Percentiles rank a stretch among this genome's conserved stretches.
phyloP scores from a whole-genome alignment of 2,113 vertebrate species.

The Podiceps cristatus region DNA sequence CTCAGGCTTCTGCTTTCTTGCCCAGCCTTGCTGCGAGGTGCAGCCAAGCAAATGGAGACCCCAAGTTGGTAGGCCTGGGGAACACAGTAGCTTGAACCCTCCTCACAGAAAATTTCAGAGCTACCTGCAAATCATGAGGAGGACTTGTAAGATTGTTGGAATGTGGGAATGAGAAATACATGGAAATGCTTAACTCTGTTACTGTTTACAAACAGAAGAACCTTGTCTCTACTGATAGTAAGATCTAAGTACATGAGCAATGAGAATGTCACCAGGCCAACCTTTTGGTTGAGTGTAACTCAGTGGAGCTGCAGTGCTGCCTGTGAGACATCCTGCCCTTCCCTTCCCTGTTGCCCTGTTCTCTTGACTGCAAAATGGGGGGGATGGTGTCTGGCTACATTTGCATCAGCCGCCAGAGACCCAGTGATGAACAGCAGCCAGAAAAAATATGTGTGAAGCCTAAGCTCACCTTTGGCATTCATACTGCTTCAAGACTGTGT shows the following conservation, averaged over 20 bases:
- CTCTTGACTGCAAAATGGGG: not conserved
- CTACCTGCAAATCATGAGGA: not conserved
- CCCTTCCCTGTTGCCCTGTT: not conserved
- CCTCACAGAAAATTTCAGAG: not conserved
- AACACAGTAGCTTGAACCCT: not conserved
- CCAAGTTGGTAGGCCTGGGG: not conserved
- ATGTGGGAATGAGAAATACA: not conserved
- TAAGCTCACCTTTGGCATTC: not conserved
- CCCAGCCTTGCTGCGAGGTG: not conserved
- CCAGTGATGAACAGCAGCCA: not conserved
- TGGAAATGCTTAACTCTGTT: not conserved
- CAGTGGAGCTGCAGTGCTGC: not conserved
- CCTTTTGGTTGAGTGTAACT: not conserved
- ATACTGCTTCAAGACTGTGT: not conserved
- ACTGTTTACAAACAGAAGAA: not conserved
- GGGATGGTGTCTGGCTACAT: not conserved
- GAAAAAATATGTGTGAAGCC: accelerated
- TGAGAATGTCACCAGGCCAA: not conserved
- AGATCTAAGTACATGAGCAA: not conserved
- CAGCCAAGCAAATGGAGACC: not conserved
- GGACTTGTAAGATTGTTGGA: not conserved
- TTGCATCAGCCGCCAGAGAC: not conserved
- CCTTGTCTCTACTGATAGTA: not conserved
- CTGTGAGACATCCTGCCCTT: not conserved
- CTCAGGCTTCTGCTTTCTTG: not conserved